Conservation (phyloP, 2,113 vertebrate genomes). For the Labeo rohita region DNA sequence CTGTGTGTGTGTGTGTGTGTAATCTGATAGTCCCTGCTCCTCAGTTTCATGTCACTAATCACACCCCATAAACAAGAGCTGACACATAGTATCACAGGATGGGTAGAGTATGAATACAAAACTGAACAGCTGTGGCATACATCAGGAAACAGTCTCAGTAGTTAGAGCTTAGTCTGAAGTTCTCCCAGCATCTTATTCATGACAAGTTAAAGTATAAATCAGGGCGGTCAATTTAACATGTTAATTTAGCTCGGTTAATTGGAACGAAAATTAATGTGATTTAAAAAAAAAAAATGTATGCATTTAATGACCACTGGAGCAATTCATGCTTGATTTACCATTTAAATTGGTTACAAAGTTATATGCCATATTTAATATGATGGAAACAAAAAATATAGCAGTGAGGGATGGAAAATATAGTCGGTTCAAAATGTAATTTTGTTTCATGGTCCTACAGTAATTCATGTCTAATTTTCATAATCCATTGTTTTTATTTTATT, state of each 20-base stretch:
- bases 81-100: slow-evolving; percentile 20
- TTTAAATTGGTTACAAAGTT: background rate
- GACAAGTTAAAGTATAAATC: background rate
- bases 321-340: background rate
- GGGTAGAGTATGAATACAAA: background rate
- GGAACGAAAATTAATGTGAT: no score
- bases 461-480: background rate
- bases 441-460: background rate
- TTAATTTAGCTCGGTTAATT: background rate
- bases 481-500: no score
- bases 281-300: background rate
- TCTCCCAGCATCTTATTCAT: background rate
- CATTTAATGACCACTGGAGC: background rate
- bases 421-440: background rate
- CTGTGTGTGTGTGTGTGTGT: slow-evolving; percentile 45
- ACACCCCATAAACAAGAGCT: slow-evolving; percentile 29
- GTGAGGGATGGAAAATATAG: background rate
- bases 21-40: slow-evolving; percentile 4
- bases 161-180: background rate
- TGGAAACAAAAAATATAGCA: background rate
- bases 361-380: background rate
- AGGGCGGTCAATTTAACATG: background rate
- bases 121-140: background rate
- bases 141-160: background rate
- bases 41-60: slow-evolving; percentile 6